Evolutionary conservation across 2,797 vertebrate species (phyloP).

Genomic region (Epinephelus coioides): DNA sequence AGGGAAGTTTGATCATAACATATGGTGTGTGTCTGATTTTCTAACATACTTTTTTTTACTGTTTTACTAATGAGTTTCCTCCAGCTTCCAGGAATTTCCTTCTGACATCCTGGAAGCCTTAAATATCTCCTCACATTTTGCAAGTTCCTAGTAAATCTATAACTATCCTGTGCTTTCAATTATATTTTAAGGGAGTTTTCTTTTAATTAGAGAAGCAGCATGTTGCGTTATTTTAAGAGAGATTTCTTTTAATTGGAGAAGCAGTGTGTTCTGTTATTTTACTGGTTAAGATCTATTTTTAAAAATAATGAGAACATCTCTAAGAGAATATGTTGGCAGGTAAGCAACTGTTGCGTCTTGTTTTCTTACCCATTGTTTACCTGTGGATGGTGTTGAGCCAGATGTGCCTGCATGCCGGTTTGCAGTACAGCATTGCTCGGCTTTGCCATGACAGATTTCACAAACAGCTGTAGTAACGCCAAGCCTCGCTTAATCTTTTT

Average conservation of each 20-base stretch:
- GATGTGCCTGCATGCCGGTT: conserved; percentile 10
- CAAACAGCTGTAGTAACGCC: not conserved
- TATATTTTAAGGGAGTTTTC: not conserved
- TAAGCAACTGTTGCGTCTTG: conserved; percentile 19
- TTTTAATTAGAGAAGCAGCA: not conserved
- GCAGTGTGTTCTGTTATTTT: not conserved
- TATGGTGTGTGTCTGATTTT: not conserved
- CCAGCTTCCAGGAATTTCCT: not conserved
- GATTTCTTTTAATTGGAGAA: not conserved
- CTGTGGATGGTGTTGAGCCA: conserved; percentile 8
- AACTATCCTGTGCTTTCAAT: conserved; percentile 3
- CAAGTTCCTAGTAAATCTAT: not conserved
- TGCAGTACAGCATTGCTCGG: conserved; percentile 5
- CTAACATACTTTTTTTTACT: not conserved
- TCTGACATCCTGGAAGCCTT: not conserved
- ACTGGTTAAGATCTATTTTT: not conserved
- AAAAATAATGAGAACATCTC: conserved; percentile 8
- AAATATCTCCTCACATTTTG: not conserved
- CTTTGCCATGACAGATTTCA: conserved; percentile 17
- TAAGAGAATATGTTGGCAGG: not conserved
- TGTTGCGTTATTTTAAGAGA: not conserved
- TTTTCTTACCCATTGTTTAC: conserved; percentile 4
- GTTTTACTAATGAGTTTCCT: not conserved
- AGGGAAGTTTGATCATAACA: too few species aligned
- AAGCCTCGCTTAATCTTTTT: conserved; percentile 21